Conservation (phyloP, 2,797 vertebrate genomes). For the Mus spretus region DNA sequence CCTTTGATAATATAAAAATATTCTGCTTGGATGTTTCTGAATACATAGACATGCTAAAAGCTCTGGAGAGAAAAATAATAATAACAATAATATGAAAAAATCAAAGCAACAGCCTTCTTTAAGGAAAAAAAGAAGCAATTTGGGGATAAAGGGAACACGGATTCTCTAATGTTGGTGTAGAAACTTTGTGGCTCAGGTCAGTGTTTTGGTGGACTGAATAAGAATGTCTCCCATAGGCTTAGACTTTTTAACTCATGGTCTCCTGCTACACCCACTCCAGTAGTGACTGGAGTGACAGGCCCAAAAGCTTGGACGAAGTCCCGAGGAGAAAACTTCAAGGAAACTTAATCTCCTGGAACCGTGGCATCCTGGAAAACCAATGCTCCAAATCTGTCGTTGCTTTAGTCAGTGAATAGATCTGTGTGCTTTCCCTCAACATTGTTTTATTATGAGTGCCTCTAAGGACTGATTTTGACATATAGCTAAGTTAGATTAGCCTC, state of each 20-base stretch:
- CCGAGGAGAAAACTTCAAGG: too few relatives aligned
- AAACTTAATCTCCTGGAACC: too few relatives aligned
- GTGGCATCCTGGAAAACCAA: too few relatives aligned
- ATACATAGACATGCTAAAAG: not conserved
- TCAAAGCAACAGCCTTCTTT: not conserved
- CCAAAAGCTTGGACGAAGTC: too few relatives aligned
- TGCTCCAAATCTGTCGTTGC: too few relatives aligned
- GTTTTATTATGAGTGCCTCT: too few relatives aligned
- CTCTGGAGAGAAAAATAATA: not conserved
- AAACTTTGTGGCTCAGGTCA: not conserved
- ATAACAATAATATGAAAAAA: not conserved
- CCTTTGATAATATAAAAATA: conserved; percentile 6
- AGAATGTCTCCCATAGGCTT: not conserved
- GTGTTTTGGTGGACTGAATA: not conserved
- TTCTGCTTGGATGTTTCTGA: not conserved
- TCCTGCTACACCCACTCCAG: too few relatives aligned
- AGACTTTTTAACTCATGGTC: not conserved
- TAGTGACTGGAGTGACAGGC: too few relatives aligned
- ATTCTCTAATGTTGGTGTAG: not conserved
- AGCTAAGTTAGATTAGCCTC: too few relatives aligned
- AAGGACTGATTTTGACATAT: too few relatives aligned
- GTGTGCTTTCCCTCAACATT: too few relatives aligned
- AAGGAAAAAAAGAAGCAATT: conserved; percentile 2
- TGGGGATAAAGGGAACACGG: not conserved
- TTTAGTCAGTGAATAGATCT: too few relatives aligned